Base-by-base conservation (phyloP, 2,113 vertebrate species). In the Orycteropus afer region DNA sequence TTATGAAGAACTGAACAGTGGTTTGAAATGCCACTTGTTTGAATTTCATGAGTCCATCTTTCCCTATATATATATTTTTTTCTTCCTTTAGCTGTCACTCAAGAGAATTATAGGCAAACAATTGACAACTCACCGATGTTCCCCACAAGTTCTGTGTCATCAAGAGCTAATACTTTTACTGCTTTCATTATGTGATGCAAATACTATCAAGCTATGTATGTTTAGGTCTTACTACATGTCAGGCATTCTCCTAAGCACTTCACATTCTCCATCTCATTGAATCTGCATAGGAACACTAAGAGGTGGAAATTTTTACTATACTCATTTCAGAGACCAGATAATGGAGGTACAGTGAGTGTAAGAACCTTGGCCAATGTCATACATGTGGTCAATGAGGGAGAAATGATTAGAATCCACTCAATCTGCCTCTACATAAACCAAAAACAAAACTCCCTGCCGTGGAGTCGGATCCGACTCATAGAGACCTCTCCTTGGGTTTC, bases 1-100 rank as follows among this genome's bases (percentile, higher is more conserved):
- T 96, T 98, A 96, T 93, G 97, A 97, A 96, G 98, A 98, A 96
- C 95, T 73, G 90, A 97, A 96, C 69, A n/a, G 67, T 87, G 73
- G 77, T 91, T 98, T 96, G 93, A 97, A 98, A 96, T 94, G 96
- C 17, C 87, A 95, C 55, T 96, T 95, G 98, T 95, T 97, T 98
- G 96, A 98, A 98, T 98, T 98, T 98, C 97, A 97, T 97, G 93
- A 98, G 79, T 94, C 95, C 91, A 23, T 89, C 76, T 76, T 90
- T 78, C n/a, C 89, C 71, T 59, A 89, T 88, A 76, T 87, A n/a
- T n/a, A n/a, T n/a, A 77, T 8, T 77, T 96, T 87, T 69, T 65
- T 29, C 79, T 81, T 73, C 67, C 86, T 78, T 94, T 73, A 0
- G 7, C 97, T 98, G 97, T 96, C 98, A 98, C 55, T 98, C 97